Percentiles rank a stretch among this genome's conserved stretches.
Conservation (phyloP, 2,113 vertebrate genomes). For the Formicarius rufipectus region DNA sequence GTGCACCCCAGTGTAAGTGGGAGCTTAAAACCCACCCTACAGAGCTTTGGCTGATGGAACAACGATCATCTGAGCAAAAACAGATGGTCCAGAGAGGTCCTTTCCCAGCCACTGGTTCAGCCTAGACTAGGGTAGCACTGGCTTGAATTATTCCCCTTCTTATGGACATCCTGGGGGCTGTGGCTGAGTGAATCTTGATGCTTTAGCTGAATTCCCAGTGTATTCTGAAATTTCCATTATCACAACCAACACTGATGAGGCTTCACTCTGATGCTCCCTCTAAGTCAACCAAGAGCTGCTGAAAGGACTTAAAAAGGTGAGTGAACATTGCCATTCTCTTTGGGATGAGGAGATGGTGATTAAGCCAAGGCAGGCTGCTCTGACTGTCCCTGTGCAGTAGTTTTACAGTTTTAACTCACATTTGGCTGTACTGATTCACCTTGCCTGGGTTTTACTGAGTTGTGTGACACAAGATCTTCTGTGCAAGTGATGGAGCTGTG, state of each 20-base stretch:
- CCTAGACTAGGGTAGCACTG: background rate
- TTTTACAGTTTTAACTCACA: background rate
- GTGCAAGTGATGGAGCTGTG: background rate
- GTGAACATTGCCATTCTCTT: background rate
- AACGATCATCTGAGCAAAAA: background rate
- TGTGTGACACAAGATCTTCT: background rate
- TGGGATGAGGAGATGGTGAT: background rate
- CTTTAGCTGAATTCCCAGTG: background rate
- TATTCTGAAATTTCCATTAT: background rate
- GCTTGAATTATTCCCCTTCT: background rate
- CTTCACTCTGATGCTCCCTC: background rate
- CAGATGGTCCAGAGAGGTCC: background rate
- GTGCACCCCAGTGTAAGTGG: background rate
- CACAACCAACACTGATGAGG: background rate
- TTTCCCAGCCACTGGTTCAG: background rate
- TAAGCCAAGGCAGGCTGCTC: background rate
- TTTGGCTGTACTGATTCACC: background rate
- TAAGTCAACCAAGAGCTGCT: background rate
- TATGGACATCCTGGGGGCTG: rapidly evolving
- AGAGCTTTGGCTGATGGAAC: background rate
- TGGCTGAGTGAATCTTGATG: background rate
- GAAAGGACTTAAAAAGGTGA: background rate
- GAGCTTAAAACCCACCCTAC: background rate
- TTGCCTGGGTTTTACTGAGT: background rate
- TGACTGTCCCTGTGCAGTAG: background rate